phyloP scores from a whole-genome alignment of 2,888 invertebrate species.

The Sarcophaga carnaria region DNA sequence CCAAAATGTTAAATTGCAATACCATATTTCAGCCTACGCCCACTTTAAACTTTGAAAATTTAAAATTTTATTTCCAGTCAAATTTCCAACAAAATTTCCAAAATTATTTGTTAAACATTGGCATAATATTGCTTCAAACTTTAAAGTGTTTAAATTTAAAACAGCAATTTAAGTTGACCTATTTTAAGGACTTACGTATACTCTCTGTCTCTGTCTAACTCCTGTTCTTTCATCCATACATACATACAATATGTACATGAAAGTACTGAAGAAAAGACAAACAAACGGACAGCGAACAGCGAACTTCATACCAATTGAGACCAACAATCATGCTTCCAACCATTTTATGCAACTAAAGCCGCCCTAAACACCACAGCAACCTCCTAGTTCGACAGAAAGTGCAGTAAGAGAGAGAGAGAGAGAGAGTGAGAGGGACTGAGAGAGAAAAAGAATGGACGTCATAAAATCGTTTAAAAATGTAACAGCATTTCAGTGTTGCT shows the following conservation, averaged over 20 bases:
- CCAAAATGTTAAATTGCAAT: too few relatives aligned
- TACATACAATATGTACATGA: not conserved
- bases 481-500: not conserved
- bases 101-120: not conserved
- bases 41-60: too few relatives aligned
- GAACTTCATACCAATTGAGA: not conserved
- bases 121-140: not conserved
- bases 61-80: too few relatives aligned
- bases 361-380: not conserved
- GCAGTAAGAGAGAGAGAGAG: too few relatives aligned
- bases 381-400: not conserved
- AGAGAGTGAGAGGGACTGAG: not conserved
- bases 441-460: not conserved
- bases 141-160: not conserved
- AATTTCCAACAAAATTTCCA: too few relatives aligned
- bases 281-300: not conserved
- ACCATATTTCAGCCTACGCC: too few relatives aligned
- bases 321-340: not conserved
- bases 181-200: constrained; percentile 8
- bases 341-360: not conserved
- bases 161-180: constrained; percentile 55
- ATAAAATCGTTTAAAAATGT: constrained; percentile 4
- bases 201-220: not conserved
- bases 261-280: too few relatives aligned
- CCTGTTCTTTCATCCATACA: not conserved